Evolutionary conservation across 2,797 vertebrate species (phyloP), one percentile per base, ranked within the genome.

Genomic region (Leptoclinus maculatus): DNA sequence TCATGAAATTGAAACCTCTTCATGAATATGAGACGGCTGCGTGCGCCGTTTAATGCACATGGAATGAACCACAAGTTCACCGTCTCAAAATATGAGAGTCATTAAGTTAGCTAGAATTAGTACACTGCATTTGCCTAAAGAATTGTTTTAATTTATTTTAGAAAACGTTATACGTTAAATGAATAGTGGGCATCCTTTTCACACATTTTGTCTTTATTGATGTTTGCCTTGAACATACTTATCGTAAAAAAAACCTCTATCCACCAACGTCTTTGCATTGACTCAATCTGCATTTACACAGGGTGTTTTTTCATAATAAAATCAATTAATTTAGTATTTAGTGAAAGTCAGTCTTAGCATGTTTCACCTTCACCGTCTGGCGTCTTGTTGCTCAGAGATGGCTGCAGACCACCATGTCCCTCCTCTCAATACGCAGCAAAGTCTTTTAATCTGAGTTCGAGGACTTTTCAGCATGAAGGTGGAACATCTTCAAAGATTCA

Each of bases 1-100:
- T 83, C 66, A 78, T 79, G 78, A 81, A 74, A 74, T 29, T 82
- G 71, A 84, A 79, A 83, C 56, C 59, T 68, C 41, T 69, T 56
- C 59, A 74, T 71, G 58, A 84, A 83, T 69, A 76, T 39, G 47
- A 82, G 57, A 75, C 11, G 13, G 49, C 77, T 53, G 74, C 77
- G 32, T 60, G n/a, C 57, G 57, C 73, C 12, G 23, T 66, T 60
- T 74, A 82, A 81, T 77, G 56, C 70, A 59, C 29, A 51, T 7
- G n/a, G 54, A 84, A 66, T 59, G 21, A 73, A 60, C 27, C 54
- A n/a, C 25, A 69, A 39, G 71, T 23, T 19, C 11, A 49, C 39
- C 27, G 60, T 72, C 51, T 62, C 45, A 21, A 62, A n/a, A 69
- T 14, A 9, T 34, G 25, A 71, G 3, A 45, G n/a, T 17, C 21